Conservation (phyloP, 2,113 vertebrate species). For the Origma solitaria region DNA sequence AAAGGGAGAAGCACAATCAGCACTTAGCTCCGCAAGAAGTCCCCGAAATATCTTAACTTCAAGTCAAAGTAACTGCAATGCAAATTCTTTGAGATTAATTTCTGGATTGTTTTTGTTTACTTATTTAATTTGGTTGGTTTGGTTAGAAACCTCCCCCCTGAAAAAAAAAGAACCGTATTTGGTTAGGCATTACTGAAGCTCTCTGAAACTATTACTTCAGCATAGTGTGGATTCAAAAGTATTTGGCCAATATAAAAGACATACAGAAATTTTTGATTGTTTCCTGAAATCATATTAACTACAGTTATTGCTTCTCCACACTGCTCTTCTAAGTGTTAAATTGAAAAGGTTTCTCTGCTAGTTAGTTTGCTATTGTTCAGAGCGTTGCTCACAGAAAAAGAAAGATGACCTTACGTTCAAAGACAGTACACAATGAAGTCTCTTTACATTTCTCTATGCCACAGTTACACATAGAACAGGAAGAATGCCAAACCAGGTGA, state of each 20-base stretch:
- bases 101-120: neutral
- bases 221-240: neutral
- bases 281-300: neutral
- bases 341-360: neutral
- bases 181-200: neutral
- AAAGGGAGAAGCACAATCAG: neutral
- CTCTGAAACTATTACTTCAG: neutral
- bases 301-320: neutral
- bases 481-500: conserved; percentile 44
- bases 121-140: neutral
- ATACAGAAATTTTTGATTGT: neutral
- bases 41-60: neutral
- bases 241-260: neutral
- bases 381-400: neutral
- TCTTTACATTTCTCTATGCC: neutral
- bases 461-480: neutral
- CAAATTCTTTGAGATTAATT: neutral
- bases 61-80: neutral
- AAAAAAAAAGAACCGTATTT: neutral
- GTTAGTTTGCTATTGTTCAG: neutral
- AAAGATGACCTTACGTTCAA: conserved; percentile 13
- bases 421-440: neutral
- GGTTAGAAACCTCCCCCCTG: neutral
- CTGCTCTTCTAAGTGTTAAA: neutral
- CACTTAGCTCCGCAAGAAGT: neutral